Evolutionary conservation across 2,888 invertebrate species (phyloP), one percentile per base, ranked within the genome.

Genomic region (Odontothrips loti): DNA sequence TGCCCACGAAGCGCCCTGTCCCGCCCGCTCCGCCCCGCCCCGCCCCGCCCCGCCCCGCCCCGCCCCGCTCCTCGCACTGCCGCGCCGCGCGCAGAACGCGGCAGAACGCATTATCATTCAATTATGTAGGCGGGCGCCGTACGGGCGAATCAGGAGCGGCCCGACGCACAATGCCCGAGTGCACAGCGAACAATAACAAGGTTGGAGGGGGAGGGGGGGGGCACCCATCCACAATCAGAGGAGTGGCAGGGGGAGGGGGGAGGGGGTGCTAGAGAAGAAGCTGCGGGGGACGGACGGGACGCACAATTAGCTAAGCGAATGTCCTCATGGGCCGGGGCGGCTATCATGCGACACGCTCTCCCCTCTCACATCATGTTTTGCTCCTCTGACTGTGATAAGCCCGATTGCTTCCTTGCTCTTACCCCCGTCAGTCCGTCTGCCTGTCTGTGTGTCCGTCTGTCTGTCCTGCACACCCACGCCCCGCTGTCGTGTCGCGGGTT

Each of bases 31-130:
- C 2, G 51, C 51, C 9, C 51, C 12, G 51, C 51, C 12, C 51
- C 12, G 51, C 51, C 15, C 51, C 17, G 51, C 51, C 51, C 15
- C 51, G 51, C 48, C 48, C n/a, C n/a, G 51, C 51, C 4, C 48
- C 48, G 12, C 48, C 48, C 48, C 48, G 10, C 12, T 48, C 48
- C 48, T 48, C 48, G 10, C 51, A 4, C 51, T 17, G 12, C 51
- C 51, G 12, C 51, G 51, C 17, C 51, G 15, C 68, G n/a, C n/a
- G n/a, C n/a, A n/a, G n/a, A n/a, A n/a, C n/a, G n/a, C n/a, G n/a
- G n/a, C 68, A n/a, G 68, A 23, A 23, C 68, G 68, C 68, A 68
- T 68, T 68, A 68, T 68, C 68, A 68, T 68, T 68, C 68, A 68
- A 68, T 68, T 68, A 68, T 68, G 68, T 68, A 68, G 68, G 68